A percentile compares a stretch with the other conserved stretches of the same genome.
Conservation (phyloP, 2,888 invertebrate species). For the Drosophila siamana region DNA sequence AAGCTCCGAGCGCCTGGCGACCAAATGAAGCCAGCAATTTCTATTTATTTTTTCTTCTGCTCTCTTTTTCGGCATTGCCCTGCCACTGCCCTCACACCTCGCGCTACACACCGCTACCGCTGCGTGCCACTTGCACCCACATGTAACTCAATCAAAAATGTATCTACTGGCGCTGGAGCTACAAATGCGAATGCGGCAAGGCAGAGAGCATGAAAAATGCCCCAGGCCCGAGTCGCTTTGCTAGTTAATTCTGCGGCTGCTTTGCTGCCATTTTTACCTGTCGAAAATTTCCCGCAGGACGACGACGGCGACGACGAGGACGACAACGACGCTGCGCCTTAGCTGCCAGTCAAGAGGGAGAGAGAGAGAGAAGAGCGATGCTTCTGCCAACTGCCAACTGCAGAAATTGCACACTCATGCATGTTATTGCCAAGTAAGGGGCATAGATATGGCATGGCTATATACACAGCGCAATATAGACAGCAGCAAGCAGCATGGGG, state of each 20-base stretch:
- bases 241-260: constrained; percentile 73
- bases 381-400: constrained; percentile 76
- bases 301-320: constrained; percentile 23
- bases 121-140: constrained; percentile 35
- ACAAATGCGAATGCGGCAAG: constrained; percentile 70
- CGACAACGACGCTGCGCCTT: constrained; percentile 24
- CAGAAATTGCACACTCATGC: constrained; percentile 80
- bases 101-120: no score
- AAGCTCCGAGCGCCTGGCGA: constrained; percentile 17
- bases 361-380: constrained; percentile 31
- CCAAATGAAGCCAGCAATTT: constrained; percentile 75
- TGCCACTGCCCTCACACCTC: neutral
- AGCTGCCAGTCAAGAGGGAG: constrained; percentile 1
- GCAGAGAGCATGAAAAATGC: constrained; percentile 63
- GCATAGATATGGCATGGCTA: constrained; percentile 60
- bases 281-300: constrained; percentile 82
- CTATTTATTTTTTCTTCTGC: constrained; percentile 18
- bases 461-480: constrained; percentile 22
- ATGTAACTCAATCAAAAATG: constrained; percentile 79
- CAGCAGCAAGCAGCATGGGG: neutral
- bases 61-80: neutral
- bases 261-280: constrained; percentile 77
- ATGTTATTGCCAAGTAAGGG: constrained; percentile 79
- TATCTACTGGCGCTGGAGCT: constrained; percentile 67
- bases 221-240: constrained; percentile 37